A percentile compares a stretch with the other conserved stretches of the same genome.
Evolutionary conservation across 2,797 vertebrate species (phyloP).

Genomic region (Tarsius wallacei): DNA sequence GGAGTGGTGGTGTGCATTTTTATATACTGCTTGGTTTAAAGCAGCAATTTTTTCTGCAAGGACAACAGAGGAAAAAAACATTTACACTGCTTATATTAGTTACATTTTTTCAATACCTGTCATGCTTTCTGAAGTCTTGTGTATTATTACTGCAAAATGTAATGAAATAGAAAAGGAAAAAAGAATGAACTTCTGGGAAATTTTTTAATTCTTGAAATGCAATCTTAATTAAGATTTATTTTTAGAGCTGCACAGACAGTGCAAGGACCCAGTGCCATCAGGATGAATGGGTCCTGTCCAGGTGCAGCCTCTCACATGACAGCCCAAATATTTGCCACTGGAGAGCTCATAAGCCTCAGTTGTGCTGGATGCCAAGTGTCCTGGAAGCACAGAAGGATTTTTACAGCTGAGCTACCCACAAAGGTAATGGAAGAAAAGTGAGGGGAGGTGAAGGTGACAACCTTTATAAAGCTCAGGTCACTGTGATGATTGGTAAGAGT

Average conservation of each 20-base stretch:
- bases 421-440: conserved; percentile 65
- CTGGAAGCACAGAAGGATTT: conserved; percentile 66
- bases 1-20: conserved; percentile 91
- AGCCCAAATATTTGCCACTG: conserved; percentile 71
- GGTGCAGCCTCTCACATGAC: conserved; percentile 87
- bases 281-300: conserved; percentile 89
- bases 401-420: conserved; percentile 62
- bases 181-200: conserved; percentile 95
- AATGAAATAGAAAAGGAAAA: conserved; percentile 93
- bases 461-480: background rate
- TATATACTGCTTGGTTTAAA: conserved; percentile 93
- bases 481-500: background rate
- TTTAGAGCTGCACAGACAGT: conserved; percentile 91
- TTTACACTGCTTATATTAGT: conserved; percentile 94
- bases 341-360: conserved; percentile 73
- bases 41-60: conserved; percentile 94
- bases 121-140: conserved; percentile 94
- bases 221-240: conserved; percentile 94
- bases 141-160: conserved; percentile 94
- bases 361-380: conserved; percentile 8
- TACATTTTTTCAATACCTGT: conserved; percentile 94
- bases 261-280: conserved; percentile 89
- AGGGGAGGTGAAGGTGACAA: background rate
- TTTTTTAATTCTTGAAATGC: conserved; percentile 95
- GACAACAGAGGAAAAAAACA: conserved; percentile 92